These are phyloP conservation scores for Harpalus rubripes DNA, from an alignment of 2,888 invertebrate genomes.

Conservation along the genomic window DNA sequence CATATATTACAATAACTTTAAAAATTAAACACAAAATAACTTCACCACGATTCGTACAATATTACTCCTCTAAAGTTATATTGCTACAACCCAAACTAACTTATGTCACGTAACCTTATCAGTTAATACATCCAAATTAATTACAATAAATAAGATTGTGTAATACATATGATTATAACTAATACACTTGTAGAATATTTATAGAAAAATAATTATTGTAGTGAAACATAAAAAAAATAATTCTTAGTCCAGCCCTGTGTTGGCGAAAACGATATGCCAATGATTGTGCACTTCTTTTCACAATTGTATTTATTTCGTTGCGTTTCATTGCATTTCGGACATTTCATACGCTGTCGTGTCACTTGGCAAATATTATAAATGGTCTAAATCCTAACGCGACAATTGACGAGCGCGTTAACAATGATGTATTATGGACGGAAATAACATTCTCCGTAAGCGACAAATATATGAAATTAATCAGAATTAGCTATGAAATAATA, in stretches of 20 bases:
- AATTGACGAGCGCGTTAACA: slow-evolving; percentile 58
- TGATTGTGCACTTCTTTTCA: slow-evolving; percentile 62
- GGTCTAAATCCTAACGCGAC: slow-evolving; percentile 39
- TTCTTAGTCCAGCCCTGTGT: slow-evolving; percentile 6
- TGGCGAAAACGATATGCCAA: slow-evolving; percentile 43
- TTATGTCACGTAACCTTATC: too few relatives aligned
- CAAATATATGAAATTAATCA: slow-evolving; percentile 3
- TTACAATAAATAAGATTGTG: too few relatives aligned
- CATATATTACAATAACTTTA: too few relatives aligned
- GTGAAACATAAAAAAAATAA: neutral
- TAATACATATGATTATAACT: too few relatives aligned
- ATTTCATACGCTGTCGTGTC: slow-evolving; percentile 42
- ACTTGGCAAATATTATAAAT: slow-evolving; percentile 62
- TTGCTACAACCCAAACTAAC: too few relatives aligned
- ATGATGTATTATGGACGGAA: slow-evolving; percentile 51
- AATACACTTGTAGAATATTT: neutral
- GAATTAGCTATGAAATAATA: neutral
- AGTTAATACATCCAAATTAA: too few relatives aligned
- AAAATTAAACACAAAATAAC: too few relatives aligned
- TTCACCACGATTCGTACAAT: too few relatives aligned
- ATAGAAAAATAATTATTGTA: neutral
- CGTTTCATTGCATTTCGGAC: slow-evolving; percentile 50
- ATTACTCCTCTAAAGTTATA: too few relatives aligned
- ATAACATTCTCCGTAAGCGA: slow-evolving; percentile 16
- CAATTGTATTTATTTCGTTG: slow-evolving; percentile 59